Evolutionary conservation across 1,140 invertebrate species (phyloP), one percentile per base, ranked within the genome.

Genomic region (Drosophila funebris): DNA sequence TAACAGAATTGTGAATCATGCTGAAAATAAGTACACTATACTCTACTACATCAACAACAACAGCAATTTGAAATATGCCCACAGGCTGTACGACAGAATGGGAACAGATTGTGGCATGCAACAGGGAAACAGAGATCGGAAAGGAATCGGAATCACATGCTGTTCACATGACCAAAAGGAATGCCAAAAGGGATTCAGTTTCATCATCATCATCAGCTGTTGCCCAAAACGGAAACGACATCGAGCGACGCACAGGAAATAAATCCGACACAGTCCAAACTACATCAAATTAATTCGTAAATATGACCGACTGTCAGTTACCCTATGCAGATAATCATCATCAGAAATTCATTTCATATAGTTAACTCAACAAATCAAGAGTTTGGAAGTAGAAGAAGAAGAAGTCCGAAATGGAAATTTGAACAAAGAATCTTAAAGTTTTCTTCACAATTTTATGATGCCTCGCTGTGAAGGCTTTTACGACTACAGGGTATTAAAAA

Each of bases 31-130:
- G n/a, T n/a, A 9, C 43, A 46, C 16, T 33, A 20, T 6, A 31
- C n/a, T n/a, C n/a, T n/a, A 44, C 22, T 13, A 20, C 20, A 31
- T 14, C 52, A 33, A 14, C 11, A 24, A 1, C 18, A 22, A 39
- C 48, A 9, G 20, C 46, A 52, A 37, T 31, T 31, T 22, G 13
- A 48, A 48, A 46, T 29, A 57, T 13, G 16, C 41, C 48, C 20
- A 14, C 22, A 31, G 18, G 20, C 36, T 24, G 7, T 9, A 36
- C 67, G 41, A 63, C 60, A 60, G 53, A 72, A 67, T 72, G 70
- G 46, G 54, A 60, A 53, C 62, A 60, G 69, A 46, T 46, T 71
- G 52, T 33, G 27, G 64, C n/a, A 54, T 54, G 52, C 52, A 54
- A 54, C 31, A 54, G 20, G 36, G 31, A 37, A 53, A 37, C 29